Percentiles rank a stretch among this genome's conserved stretches.
phyloP scores from a whole-genome alignment of 2,888 invertebrate genomes.

The Iphiclides podalirius region DNA sequence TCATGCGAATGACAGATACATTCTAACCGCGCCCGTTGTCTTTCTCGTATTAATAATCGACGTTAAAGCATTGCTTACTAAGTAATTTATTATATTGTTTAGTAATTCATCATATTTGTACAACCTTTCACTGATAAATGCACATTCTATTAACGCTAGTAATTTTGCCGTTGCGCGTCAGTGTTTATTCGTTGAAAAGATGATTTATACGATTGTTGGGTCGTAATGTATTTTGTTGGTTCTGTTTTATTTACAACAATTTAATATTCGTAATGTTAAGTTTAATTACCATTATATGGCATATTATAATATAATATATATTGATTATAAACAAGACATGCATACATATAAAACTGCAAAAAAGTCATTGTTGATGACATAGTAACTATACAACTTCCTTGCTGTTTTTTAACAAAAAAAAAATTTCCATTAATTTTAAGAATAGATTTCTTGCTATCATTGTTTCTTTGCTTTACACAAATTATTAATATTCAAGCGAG shows the following conservation, averaged over 20 bases:
- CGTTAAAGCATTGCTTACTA: slow-evolving; percentile 21
- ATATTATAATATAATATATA: too few species aligned
- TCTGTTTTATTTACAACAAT: background rate
- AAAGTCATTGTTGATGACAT: too few species aligned
- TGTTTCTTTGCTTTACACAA: too few species aligned
- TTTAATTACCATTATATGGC: too few species aligned
- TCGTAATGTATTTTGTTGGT: background rate
- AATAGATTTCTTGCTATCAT: too few species aligned
- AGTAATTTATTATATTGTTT: slow-evolving; percentile 21
- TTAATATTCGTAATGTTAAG: too few species aligned
- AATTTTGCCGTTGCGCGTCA: background rate
- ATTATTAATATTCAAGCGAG: too few species aligned
- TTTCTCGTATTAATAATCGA: slow-evolving; percentile 27
- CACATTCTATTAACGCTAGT: slow-evolving; percentile 3
- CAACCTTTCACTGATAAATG: slow-evolving; percentile 11
- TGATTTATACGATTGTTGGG: background rate
- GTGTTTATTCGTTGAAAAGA: background rate
- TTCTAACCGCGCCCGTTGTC: slow-evolving; percentile 21
- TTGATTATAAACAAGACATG: too few species aligned
- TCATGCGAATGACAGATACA: slow-evolving; percentile 23
- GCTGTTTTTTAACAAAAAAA: too few species aligned
- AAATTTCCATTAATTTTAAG: too few species aligned
- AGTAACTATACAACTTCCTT: too few species aligned
- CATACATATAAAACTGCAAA: too few species aligned
- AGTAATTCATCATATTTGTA: slow-evolving; percentile 18